A percentile compares a stretch with the other conserved stretches of the same genome.
phyloP scores from a whole-genome alignment of 2,888 invertebrate species.

The Leptarthrus brevirostris region DNA sequence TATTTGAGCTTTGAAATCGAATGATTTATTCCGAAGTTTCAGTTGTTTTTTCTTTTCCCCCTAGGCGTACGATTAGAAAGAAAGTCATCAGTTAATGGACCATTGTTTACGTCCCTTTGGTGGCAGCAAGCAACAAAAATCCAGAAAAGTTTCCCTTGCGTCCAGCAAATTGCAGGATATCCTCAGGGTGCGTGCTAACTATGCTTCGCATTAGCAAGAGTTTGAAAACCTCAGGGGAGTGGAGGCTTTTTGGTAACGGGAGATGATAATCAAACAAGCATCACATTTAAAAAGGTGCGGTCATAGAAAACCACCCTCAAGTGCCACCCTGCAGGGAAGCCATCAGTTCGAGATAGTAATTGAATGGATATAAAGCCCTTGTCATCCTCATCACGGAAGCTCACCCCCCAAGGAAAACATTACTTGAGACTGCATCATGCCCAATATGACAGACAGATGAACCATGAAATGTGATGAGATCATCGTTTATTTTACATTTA shows the following conservation, averaged over 20 bases:
- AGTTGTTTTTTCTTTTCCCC: background rate
- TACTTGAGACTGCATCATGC: background rate
- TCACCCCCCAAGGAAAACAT: background rate
- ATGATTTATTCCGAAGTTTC: no score
- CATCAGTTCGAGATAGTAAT: background rate
- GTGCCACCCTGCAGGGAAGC: background rate
- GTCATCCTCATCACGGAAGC: constrained; percentile 2
- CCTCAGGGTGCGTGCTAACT: constrained; percentile 28
- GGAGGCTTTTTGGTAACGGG: constrained; percentile 26
- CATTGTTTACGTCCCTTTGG: constrained; percentile 29
- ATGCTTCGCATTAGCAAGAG: constrained; percentile 25
- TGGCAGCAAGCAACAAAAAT: constrained; percentile 6
- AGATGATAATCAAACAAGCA: constrained; percentile 48
- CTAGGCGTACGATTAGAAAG: no score
- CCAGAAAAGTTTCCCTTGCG: constrained; percentile 25
- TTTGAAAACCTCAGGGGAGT: constrained; percentile 11
- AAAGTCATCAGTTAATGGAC: constrained; percentile 47
- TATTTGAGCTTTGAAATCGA: background rate
- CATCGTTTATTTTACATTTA: background rate
- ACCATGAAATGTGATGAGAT: constrained; percentile 7
- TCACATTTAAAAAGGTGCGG: constrained; percentile 41
- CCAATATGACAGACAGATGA: background rate
- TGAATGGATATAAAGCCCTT: background rate
- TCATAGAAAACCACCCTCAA: background rate
- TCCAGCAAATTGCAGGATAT: constrained; percentile 42